Evolutionary conservation across 2,888 invertebrate species (phyloP).

Genomic region (Scelioninae gen. 2): DNA sequence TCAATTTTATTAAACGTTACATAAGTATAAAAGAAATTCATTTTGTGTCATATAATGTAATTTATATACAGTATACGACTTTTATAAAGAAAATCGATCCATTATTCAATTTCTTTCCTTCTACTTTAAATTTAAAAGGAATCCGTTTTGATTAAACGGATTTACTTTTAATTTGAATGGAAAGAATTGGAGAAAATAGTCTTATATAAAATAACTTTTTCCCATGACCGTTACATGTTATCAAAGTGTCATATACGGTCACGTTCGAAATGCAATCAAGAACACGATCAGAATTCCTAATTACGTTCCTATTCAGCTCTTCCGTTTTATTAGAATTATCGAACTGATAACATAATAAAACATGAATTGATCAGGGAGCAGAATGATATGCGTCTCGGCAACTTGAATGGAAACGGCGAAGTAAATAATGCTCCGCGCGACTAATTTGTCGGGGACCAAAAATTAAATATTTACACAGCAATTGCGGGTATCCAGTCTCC

Average conservation of each 20-base stretch:
- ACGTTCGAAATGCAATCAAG: constrained; percentile 26
- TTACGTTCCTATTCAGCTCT: not conserved
- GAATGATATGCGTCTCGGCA: not conserved
- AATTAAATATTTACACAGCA: constrained; percentile 25
- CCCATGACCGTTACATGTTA: constrained; percentile 11
- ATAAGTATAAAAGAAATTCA: no score
- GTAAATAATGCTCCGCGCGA: not conserved
- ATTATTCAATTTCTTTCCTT: no score
- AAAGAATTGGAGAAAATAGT: no score
- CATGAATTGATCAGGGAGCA: not conserved
- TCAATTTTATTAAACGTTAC: no score
- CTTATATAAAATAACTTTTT: no score
- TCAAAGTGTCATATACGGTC: constrained; percentile 23
- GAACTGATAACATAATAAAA: not conserved
- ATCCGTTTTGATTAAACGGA: no score
- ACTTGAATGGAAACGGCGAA: not conserved
- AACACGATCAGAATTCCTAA: constrained; percentile 24
- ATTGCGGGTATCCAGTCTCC: constrained; percentile 1
- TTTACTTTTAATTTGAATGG: no score
- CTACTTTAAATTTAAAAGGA: no score
- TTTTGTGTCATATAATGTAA: not conserved
- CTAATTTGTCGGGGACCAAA: not conserved
- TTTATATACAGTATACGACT: no score
- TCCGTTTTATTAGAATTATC: not conserved
- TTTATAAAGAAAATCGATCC: no score